Base-by-base conservation (phyloP, 2,888 invertebrate genomes). In the Drosophila barbarae region DNA sequence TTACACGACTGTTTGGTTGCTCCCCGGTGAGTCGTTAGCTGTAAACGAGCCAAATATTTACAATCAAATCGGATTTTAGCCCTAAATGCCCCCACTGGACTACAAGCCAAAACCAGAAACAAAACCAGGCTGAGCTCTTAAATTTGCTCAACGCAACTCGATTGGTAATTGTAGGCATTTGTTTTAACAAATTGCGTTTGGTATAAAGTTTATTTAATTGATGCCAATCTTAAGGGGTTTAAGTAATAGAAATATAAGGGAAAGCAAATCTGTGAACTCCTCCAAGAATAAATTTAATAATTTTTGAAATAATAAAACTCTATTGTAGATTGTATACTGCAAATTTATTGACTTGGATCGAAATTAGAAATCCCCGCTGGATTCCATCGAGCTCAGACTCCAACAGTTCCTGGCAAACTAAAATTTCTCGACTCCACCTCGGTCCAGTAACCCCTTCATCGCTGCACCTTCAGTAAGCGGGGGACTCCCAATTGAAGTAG, bases 41-140 rank as follows among this genome's bases (percentile, higher is more conserved):
- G 44, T 35, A 74, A 81, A 69, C 66, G 67, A 69, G 67, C 69
- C 71, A 76, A 78, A 74, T 69, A 71, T 78, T 73, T 70, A 73
- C 73, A 73, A 69, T 53, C 65, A 73, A 71, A 73, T 73, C 73
- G 71, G 61, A 64, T 75, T 64, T 54, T 64, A 52, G 57, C 58
- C 52, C 55, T 73, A 80, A 77, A 67, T 64, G 57, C 70, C 65
- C 77, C 73, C 77, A 35, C 58, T 23, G 65, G 77, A 74, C 63
- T 42, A 42, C 26, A 8, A 28, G 21, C 46, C 12, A 38, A 60
- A 21, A 47, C 42, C 46, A 36, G 59, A 64, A 71, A 47, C 53
- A 21, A 52, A 23, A n/a, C 34, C 23, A 23, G 39, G 32, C 10
- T 3, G 10, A 18, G 15, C 47, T 4, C 28, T 28, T 50, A 35